phyloP scores from a whole-genome alignment of 92 coral and sea anemone genomes.

The Epizoanthus fatuus region DNA sequence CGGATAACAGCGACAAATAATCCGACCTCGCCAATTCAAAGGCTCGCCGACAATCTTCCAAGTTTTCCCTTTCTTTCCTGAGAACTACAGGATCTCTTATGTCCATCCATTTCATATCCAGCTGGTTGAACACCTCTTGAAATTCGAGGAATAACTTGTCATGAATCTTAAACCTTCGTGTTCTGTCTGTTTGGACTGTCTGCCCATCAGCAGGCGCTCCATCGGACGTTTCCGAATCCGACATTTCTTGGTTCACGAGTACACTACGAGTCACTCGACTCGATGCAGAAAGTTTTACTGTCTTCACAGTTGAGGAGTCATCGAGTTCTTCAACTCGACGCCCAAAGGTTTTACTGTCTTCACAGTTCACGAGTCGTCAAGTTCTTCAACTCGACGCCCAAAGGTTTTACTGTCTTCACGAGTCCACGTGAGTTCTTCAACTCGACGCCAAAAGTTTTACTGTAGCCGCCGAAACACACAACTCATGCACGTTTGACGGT shows the following conservation, averaged over 20 bases:
- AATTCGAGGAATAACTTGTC: conserved; percentile 8
- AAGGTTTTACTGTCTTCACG: too few relatives aligned
- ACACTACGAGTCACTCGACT: neutral
- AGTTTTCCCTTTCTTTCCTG: conserved; percentile 24
- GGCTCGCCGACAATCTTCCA: conserved; percentile 41
- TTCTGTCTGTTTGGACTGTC: conserved; percentile 1
- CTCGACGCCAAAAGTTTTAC: too few relatives aligned
- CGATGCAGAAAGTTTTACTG: too few relatives aligned
- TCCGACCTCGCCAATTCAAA: conserved; percentile 32
- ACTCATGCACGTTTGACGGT: too few relatives aligned
- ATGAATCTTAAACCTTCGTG: neutral
- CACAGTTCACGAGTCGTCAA: too few relatives aligned
- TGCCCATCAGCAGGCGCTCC: conserved; percentile 3
- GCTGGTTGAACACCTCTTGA: conserved; percentile 22
- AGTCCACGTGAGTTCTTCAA: too few relatives aligned
- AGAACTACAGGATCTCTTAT: conserved; percentile 33
- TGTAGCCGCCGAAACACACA: too few relatives aligned
- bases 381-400: too few relatives aligned
- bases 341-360: too few relatives aligned
- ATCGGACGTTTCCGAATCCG: neutral
- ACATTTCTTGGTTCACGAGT: neutral
- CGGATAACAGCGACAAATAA: neutral
- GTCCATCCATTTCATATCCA: conserved; percentile 55
- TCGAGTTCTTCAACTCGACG: too few relatives aligned
- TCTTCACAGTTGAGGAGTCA: too few relatives aligned